Evolutionary conservation across 2,797 vertebrate genomes (phyloP), one percentile per base, ranked within the genome.

Genomic region (Borostomias antarcticus): DNA sequence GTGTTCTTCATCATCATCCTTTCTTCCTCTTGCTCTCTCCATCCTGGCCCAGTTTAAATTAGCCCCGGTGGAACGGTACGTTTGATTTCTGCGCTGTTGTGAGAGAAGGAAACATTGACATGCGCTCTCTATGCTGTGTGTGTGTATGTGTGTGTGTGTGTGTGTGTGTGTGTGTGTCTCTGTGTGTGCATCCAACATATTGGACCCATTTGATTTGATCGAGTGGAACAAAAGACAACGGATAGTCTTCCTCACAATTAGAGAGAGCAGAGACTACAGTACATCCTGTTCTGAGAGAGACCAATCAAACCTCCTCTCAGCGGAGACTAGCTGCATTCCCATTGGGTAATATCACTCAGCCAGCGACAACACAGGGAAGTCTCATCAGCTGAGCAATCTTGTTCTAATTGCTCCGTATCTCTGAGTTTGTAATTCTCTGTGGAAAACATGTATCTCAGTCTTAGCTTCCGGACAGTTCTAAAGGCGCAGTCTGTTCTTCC

Each of bases 361-460:
- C 29, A 0, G 19, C 61, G 70, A 78, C 51, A 58, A 76, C 74
- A 72, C 69, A 72, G 57, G 62, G 62, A 45, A 17, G 15, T 72
- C 71, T 47, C 48, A 50, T 23, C 47, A n/a, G 9, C 47, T 50
- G n/a, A 23, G 17, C n/a, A 17, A 15, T 17, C 17, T 5, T 4
- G 5, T 54, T 69, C 69, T 86, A 86, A 87, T 85, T 82, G 82
- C 82, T 82, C 51, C 60, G 43, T 53, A 70, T 66, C 60, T 68
- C 54, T n/a, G 29, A 70, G 76, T 77, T 58, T 71, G 15, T 13
- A 13, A 8, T 19, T 63, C 60, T 15, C 4, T 15, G 40, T 13
- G n/a, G 17, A n/a, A 17, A 56, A 7, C 28, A 19, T 32, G n/a
- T n/a, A n/a, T 56, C 28, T 56, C 52, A 56, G n/a, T 62, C 64